These are phyloP conservation scores for Bugulina stolonifera DNA, from an alignment of 2,888 invertebrate species.

Conservation along the genomic window DNA sequence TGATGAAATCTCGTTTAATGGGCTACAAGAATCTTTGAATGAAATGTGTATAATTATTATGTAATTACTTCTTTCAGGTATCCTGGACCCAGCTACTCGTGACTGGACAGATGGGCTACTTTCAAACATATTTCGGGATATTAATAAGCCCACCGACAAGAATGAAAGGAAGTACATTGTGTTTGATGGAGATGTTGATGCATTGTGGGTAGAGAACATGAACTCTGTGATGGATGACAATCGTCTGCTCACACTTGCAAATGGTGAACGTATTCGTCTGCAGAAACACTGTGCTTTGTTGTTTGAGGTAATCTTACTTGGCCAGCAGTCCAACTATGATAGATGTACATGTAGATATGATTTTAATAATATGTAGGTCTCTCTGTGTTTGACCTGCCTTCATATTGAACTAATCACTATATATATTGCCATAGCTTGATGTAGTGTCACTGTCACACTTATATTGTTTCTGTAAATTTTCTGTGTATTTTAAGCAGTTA, in stretches of 20 bases:
- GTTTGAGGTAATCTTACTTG: no score
- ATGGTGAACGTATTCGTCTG: conserved; percentile 79
- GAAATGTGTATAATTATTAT: no score
- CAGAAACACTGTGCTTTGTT: conserved; percentile 74
- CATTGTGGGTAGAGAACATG: conserved; percentile 94
- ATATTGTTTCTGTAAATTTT: no score
- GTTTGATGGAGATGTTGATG: conserved; percentile 90
- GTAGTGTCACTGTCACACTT: no score
- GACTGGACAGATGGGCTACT: conserved; percentile 90
- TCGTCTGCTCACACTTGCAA: conserved; percentile 78
- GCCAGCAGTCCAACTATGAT: no score
- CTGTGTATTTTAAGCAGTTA: not conserved
- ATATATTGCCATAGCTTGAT: no score
- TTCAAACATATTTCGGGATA: conserved; percentile 82
- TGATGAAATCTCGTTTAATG: no score
- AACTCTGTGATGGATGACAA: conserved; percentile 96
- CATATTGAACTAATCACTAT: no score
- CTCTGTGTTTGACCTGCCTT: no score
- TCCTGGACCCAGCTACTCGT: conserved; percentile 74
- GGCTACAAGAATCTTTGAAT: no score
- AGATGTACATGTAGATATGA: no score
- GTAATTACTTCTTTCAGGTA: conserved; percentile 35
- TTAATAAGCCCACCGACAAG: conserved; percentile 71
- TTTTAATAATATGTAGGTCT: no score
- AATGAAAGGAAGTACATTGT: conserved; percentile 75